A percentile compares a stretch with the other conserved stretches of the same genome.
These are phyloP conservation scores for Choristoneura rosaceana DNA, from an alignment of 2,888 invertebrate genomes.

Conservation along the genomic window DNA sequence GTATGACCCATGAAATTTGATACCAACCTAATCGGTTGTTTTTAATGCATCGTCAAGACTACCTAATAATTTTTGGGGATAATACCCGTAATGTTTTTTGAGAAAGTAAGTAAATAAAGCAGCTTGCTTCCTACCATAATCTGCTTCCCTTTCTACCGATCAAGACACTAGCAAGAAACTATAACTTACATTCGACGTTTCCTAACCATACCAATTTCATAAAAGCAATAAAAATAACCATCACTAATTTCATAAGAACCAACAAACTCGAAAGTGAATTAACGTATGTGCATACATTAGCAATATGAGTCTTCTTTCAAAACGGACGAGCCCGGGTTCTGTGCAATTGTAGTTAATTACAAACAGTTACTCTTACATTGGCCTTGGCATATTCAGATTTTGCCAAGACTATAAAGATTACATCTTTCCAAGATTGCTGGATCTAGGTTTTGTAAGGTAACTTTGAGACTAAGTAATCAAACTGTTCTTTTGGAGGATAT, in stretches of 20 bases:
- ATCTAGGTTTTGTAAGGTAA: neutral
- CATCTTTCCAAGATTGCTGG: constrained; percentile 12
- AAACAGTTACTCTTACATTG: constrained; percentile 13
- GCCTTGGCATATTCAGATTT: constrained; percentile 25
- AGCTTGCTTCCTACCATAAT: too few relatives aligned
- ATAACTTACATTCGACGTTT: constrained; percentile 6
- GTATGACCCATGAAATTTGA: too few relatives aligned
- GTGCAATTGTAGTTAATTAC: constrained; percentile 33
- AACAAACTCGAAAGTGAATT: constrained; percentile 30
- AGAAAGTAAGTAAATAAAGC: too few relatives aligned
- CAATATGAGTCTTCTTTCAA: constrained; percentile 30
- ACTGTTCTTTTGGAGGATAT: too few relatives aligned
- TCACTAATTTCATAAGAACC: constrained; percentile 25
- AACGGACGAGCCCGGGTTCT: constrained; percentile 27
- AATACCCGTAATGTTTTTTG: too few relatives aligned
- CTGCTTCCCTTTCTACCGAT: too few relatives aligned
- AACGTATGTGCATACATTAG: constrained; percentile 36
- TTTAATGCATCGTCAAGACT: too few relatives aligned
- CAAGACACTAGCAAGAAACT: neutral
- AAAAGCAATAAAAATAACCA: neutral
- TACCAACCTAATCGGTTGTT: too few relatives aligned
- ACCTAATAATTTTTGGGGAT: too few relatives aligned
- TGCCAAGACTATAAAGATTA: constrained; percentile 18
- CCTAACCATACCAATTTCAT: neutral
- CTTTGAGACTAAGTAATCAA: neutral